Base-by-base conservation (phyloP, 2,113 vertebrate genomes). In the Dicaeum eximium region DNA sequence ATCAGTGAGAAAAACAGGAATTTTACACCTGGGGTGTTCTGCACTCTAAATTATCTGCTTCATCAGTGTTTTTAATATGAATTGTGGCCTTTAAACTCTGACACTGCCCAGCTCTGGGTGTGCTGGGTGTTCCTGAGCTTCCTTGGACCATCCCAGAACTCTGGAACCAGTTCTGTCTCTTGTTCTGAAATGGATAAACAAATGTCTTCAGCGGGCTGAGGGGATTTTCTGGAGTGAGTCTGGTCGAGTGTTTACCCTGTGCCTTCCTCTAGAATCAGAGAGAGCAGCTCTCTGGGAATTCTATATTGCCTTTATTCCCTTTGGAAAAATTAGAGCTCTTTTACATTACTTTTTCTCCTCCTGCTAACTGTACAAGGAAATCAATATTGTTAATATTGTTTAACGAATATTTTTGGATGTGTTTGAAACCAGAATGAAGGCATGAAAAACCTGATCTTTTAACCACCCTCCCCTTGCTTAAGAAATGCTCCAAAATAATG, bases 31-130 rank as follows among this genome's bases (percentile, higher is more conserved):
- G 8, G 5, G 33, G 2, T 37, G 9, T n/a, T 71, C 27, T 40
- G 5, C 19, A 44, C 2, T 25, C 13, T 6, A 16, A 64, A 23
- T 24, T 0, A 33, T 44, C 16, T 47, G 2, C 10, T n/a, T 48
- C 11, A 13, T 56, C 22, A 35, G 4, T n/a, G 14, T 31, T 56
- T 75, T 14, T 44, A 20, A 35, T 9, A 15, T 62, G 16, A 40
- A 37, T 72, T 48, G 38, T 7, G 9, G 22, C 6, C 19, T 19
- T 12, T 35, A 40, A 50, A 33, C 4, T 23, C 13, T 45, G 30
- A 10, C 10, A 7, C 2, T 79, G 31, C 11, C 15, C 50, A 42
- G 13, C 7, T 27, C 14, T 47, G 51, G 15, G 6, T 5, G 7
- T 28, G 4, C 28, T 50, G 10, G 6, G 7, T 51, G 8, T 0